phyloP scores from a whole-genome alignment of 2,797 vertebrate species.

The Micromesistius poutassou region DNA sequence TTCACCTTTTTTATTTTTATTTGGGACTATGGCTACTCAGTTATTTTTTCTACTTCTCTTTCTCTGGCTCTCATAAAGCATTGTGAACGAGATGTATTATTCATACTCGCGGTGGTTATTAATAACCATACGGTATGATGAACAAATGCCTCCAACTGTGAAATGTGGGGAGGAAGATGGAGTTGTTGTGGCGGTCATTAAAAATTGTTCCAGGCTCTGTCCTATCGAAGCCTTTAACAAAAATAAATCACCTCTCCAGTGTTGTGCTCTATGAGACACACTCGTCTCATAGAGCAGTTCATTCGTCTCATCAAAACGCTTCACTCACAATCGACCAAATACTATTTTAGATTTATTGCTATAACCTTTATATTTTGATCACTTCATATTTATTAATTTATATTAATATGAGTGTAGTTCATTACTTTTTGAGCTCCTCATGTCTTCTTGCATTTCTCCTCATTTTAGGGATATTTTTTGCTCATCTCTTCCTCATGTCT shows the following conservation, averaged over 20 bases:
- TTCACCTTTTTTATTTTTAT: not conserved
- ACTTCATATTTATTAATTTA: not conserved
- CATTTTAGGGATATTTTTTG: too few species aligned
- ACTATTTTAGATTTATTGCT: not conserved
- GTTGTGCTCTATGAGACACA: not conserved
- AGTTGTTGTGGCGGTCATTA: not conserved
- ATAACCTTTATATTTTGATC: not conserved
- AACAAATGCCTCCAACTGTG: not conserved
- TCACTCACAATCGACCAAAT: not conserved
- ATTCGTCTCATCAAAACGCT: not conserved
- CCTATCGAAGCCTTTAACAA: not conserved
- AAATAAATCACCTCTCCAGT: too few species aligned
- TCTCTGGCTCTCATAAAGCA: not conserved
- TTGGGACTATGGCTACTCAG: not conserved
- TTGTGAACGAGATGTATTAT: constrained; percentile 18
- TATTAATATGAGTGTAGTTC: not conserved
- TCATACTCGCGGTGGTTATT: not conserved
- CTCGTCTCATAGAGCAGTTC: too few species aligned
- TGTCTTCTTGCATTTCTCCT: too few species aligned
- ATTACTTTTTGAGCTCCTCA: too few species aligned
- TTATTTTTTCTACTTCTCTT: not conserved
- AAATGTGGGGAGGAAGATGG: constrained; percentile 12
- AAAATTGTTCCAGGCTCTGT: not conserved
- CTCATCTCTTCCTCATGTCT: too few species aligned
- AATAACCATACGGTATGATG: not conserved